Base-by-base conservation (phyloP, 2,797 vertebrate species). In the Sylvia borin region DNA sequence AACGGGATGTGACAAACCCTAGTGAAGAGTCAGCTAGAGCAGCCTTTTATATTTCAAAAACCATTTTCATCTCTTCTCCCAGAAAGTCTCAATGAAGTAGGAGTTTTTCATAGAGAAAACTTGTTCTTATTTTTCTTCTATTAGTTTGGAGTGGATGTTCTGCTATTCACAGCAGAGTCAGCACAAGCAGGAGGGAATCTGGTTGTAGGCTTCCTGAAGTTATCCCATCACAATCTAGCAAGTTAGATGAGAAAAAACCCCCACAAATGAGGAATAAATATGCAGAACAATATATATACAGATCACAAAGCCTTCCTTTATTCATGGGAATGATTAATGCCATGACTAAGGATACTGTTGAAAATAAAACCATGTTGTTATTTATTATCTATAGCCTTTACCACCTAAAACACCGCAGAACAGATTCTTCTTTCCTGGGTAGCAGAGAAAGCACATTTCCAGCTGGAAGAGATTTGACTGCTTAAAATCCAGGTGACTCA, bases 71-170 rank as follows among this genome's bases (percentile, higher is more conserved):
- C 76, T 48, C 50, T 82, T 85, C 64, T 74, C 61, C 43, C 51
- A 75, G 54, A 77, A 92, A 65, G 29, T 67, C 72, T 93, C 89
- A 76, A 90, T 53, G 51, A 92, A 85, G 73, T 80, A 93, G 27
- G 25, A 91, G 36, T 36, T 36, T 36, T 36, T 36, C 36, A 36
- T 36, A 36, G 36, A 36, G 36, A 95, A 64, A 90, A 85, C n/a
- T 93, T 83, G 50, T 82, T 88, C 76, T 92, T 85, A 64, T 82
- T 93, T 95, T 90, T 81, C 51, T 84, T 80, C 25, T 58, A 55
- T 88, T 95, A 77, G 22, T 50, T 47, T 85, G 54, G 58, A 81
- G 78, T 71, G 81, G 47, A 42, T 58, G 78, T 83, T 92, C 86
- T 89, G 86, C 91, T 93, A 75, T 42, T 91, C 31, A 55, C 65